Evolutionary conservation across 1,140 invertebrate species (phyloP).

Genomic region (Dysdera silvatica): DNA sequence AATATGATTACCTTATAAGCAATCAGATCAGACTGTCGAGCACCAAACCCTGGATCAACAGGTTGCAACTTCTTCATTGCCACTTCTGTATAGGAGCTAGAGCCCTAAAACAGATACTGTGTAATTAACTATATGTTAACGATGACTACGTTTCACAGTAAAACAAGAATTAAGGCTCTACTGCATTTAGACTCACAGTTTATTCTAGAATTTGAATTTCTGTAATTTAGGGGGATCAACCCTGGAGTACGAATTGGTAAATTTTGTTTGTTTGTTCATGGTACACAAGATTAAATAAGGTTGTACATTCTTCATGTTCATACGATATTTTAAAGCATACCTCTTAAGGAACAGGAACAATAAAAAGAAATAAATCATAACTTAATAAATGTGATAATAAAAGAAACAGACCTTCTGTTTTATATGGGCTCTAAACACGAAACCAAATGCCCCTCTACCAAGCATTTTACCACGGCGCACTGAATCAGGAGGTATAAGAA

Average conservation of each 20-base stretch:
- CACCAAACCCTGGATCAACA: constrained; percentile 72
- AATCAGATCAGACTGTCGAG: constrained; percentile 60
- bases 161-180: constrained; percentile 7
- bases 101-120: constrained; percentile 35
- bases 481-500: constrained; percentile 68
- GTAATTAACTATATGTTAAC: no score
- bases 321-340: neutral
- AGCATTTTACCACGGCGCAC: constrained; percentile 68
- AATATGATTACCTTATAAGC: constrained; percentile 61
- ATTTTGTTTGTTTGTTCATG: no score
- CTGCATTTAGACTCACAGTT: no score
- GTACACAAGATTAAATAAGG: no score
- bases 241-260: no score
- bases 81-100: constrained; percentile 55
- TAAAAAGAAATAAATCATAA: neutral
- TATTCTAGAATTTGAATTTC: no score
- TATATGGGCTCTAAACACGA: constrained; percentile 80
- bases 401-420: constrained; percentile 40
- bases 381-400: neutral
- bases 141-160: no score
- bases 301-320: neutral
- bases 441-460: constrained; percentile 95
- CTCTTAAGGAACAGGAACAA: neutral
- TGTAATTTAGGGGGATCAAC: no score
- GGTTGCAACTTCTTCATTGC: constrained; percentile 95